Base-by-base conservation (phyloP, 2,888 invertebrate genomes). In the Parnassius smintheus region DNA sequence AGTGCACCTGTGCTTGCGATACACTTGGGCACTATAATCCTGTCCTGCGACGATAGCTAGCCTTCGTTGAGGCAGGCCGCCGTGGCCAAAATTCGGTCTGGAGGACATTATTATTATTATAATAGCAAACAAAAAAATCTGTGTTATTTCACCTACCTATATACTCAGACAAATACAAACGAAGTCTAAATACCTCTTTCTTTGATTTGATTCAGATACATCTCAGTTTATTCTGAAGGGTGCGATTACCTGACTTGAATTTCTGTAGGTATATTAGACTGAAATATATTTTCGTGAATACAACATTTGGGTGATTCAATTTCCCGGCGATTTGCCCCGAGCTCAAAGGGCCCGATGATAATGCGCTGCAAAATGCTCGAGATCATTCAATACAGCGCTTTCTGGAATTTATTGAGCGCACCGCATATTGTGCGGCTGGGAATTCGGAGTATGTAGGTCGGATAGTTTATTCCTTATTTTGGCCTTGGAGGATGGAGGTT, bases 371-470 rank as follows among this genome's bases (percentile, higher is more conserved):
- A 25, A 59, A 59, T 44, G 52, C 59, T 22, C 51, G 45, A 45
- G 52, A 52, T 59, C 59, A 45, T 59, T 59, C 59, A 59, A 51
- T 44, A 59, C 51, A 52, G 44, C 59, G 51, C 59, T 25, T 45
- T 59, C 59, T 59, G 59, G 59, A 59, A 59, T 52, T 59, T 52
- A 59, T 59, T 51, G 13, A 1, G 18, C 49, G 57, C 35, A 50
- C 49, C 35, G 48, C 11, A 51, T 9, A 22, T 56, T 22, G 9
- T 2, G 10, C 25, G 35, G 7, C 9, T 10, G 8, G 2, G 7
- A 22, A 13, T 41, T n/a, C 53, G n/a, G 25, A 35, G 35, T 9
- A 12, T 52, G 25, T 52, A 11, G 12, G 52, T 10, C 52, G 25
- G 35, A 35, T 35, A 35, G 35, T 35, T 35, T 35, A 35, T 35